Percentiles rank a stretch among this genome's conserved stretches.
Conservation (phyloP, 2,888 invertebrate species). For the Polyommatus iphigenia region DNA sequence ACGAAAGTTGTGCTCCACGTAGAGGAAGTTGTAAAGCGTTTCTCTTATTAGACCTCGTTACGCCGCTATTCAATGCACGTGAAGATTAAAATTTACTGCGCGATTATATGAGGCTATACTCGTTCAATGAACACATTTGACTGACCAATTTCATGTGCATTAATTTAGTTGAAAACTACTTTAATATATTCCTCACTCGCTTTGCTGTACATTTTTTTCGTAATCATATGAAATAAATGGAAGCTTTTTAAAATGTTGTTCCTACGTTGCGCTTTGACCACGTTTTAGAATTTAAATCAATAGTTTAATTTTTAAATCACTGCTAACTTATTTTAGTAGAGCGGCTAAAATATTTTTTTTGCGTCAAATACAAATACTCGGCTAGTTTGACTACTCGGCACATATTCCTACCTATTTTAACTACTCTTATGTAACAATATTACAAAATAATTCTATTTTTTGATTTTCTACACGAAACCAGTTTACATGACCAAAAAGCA, state of each 20-base stretch:
- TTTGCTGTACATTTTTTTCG: background rate
- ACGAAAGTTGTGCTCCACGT: conserved; percentile 23
- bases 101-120: conserved; percentile 4
- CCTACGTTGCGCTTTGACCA: background rate
- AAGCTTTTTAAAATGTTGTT: background rate
- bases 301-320: background rate
- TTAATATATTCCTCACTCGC: background rate
- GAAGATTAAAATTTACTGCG: conserved; percentile 39
- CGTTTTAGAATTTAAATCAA: background rate
- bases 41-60: conserved; percentile 40
- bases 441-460: too few species aligned
- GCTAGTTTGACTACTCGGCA: too few species aligned
- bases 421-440: too few species aligned
- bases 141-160: conserved; percentile 7
- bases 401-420: too few species aligned
- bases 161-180: conserved; percentile 5
- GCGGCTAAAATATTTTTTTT: too few species aligned
- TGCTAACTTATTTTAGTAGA: background rate
- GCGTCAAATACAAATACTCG: too few species aligned
- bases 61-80: conserved; percentile 40
- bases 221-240: background rate
- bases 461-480: too few species aligned
- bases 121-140: background rate
- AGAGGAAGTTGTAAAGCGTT: conserved; percentile 31
- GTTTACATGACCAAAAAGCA: too few species aligned